These are phyloP conservation scores for Hippocampus barbouri DNA, from an alignment of 2,113 vertebrate genomes.

Conservation along the genomic window DNA sequence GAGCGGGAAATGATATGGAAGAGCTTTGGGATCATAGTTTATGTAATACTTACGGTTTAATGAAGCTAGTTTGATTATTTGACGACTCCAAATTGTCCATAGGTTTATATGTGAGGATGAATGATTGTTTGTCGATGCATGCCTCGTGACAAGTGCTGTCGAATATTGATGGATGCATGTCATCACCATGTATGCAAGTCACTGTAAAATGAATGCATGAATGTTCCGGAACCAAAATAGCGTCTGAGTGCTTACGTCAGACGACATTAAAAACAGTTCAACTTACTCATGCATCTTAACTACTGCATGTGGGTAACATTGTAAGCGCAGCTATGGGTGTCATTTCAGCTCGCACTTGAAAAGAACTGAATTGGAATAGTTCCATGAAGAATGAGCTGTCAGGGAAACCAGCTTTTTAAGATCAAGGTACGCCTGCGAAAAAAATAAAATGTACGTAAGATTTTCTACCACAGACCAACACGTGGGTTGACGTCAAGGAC, in stretches of 20 bases:
- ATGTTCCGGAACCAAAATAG: background rate
- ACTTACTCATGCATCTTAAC: background rate
- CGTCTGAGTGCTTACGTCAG: background rate
- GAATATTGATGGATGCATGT: background rate
- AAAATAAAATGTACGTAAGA: constrained; percentile 33
- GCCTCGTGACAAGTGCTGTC: too few species aligned
- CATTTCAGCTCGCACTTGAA: constrained; percentile 10
- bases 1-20: too few species aligned
- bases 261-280: background rate
- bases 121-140: too few species aligned
- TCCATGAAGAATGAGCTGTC: constrained; percentile 11
- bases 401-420: constrained; percentile 19
- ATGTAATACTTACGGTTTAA: too few species aligned
- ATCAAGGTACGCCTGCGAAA: constrained; percentile 28
- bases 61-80: too few species aligned
- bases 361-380: constrained; percentile 8
- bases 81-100: too few species aligned
- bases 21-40: too few species aligned
- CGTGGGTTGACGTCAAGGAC: constrained; percentile 42
- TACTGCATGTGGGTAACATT: background rate
- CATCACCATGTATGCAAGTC: background rate
- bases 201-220: background rate
- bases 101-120: too few species aligned
- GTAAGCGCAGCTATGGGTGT: constrained; percentile 7
- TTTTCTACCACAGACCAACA: constrained; percentile 29